Evolutionary conservation across 2,888 invertebrate genomes (phyloP), one percentile per base, ranked within the genome.

Genomic region (Drosophila meridiana): DNA sequence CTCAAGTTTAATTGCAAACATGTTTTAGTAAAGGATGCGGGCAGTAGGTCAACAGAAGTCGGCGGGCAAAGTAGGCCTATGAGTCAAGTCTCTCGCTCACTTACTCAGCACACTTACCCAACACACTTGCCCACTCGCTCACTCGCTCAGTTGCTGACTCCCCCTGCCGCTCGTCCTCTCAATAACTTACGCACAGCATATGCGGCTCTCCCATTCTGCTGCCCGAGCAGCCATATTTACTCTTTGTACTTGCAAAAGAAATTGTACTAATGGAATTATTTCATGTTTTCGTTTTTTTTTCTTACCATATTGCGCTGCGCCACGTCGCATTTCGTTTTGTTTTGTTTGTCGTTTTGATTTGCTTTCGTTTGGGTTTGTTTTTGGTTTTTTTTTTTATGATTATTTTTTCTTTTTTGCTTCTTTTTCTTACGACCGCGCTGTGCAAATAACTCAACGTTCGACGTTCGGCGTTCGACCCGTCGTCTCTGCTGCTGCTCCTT

Each of bases 191-290:
- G 78, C 72, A 72, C 40, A 67, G 59, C 64, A 73, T 64, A 64
- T 57, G 42, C 38, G n/a, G 50, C 20, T 3, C 34, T n/a, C 20
- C 38, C n/a, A 52, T 38, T 20, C 28, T 0, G 56, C 48, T 20
- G n/a, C 11, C 6, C 40, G 48, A 32, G 26, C 32, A 58, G 68
- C 77, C 76, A 81, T 92, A 87, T 91, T 92, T 92, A 83, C 83
- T 91, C 90, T 92, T 87, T 92, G 91, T 91, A 90, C 91, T 91
- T 92, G 90, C 82, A 90, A 92, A 92, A 92, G 89, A 91, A 92
- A 91, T 91, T 91, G 87, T 87, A 90, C 91, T 91, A 91, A 92
- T 91, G 91, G 91, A 91, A 91, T 92, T 91, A 92, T 91, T 83
- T 91, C 76, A 89, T 89, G 83, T 83, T 83, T 81, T 81, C 69